Conservation (phyloP, 2,888 invertebrate species). For the Eustalomyia histrio region DNA sequence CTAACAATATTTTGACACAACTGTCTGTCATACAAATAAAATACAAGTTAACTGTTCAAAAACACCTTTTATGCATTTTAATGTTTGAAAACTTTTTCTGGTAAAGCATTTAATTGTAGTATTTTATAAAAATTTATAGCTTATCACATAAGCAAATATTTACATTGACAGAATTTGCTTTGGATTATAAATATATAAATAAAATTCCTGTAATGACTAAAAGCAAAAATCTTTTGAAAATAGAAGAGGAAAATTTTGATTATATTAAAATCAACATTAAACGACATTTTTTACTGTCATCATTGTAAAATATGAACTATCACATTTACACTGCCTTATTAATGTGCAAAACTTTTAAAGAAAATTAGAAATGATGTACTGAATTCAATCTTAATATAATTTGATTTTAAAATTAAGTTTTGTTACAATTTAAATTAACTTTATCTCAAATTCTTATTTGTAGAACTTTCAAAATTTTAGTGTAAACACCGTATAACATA, state of each 20-base stretch:
- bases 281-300: conserved; percentile 4
- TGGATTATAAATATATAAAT: conserved; percentile 11
- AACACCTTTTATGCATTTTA: not conserved
- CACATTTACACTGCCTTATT: not conserved
- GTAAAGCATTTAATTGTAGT: not conserved
- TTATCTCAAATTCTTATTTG: no score
- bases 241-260: conserved; percentile 5
- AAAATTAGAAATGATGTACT: no score
- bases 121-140: not conserved
- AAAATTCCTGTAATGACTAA: not conserved
- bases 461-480: not conserved
- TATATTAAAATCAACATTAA: conserved; percentile 30
- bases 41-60: not conserved
- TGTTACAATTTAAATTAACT: no score
- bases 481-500: not conserved
- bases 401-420: no score
- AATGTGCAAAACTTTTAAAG: no score
- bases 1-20: conserved; percentile 47
- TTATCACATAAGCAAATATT: conserved; percentile 28
- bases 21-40: conserved; percentile 23
- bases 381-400: no score
- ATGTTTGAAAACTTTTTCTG: not conserved
- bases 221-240: not conserved
- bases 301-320: not conserved
- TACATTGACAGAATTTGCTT: conserved; percentile 17